A percentile compares a stretch with the other conserved stretches of the same genome.
These are phyloP conservation scores for Tachyglossus aculeatus DNA, from an alignment of 2,797 vertebrate species.

Conservation along the genomic window DNA sequence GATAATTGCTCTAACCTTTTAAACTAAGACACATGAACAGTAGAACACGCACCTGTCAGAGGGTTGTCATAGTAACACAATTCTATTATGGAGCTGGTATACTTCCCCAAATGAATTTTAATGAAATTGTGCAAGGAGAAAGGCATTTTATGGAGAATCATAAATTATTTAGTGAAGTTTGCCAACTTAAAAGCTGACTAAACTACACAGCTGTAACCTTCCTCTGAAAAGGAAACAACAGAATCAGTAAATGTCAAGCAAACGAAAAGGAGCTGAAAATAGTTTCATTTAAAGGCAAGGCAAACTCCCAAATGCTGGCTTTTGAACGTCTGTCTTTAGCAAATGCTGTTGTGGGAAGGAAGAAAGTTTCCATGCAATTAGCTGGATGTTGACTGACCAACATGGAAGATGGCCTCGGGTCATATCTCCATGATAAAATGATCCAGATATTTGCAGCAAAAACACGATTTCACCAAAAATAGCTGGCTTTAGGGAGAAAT, in stretches of 20 bases:
- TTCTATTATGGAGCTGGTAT: slow-evolving; percentile 47
- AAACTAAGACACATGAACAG: slow-evolving; percentile 32
- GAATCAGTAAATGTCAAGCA: slow-evolving; percentile 3
- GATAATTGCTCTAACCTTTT: slow-evolving; percentile 63
- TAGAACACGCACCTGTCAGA: slow-evolving; percentile 50
- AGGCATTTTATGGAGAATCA: slow-evolving; percentile 30
- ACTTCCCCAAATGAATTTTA: slow-evolving; percentile 59
- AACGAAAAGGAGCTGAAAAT: background rate
- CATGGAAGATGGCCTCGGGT: too few relatives aligned
- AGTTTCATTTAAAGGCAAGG: background rate
- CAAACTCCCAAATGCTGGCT: background rate
- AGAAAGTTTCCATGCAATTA: too few relatives aligned
- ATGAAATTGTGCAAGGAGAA: slow-evolving; percentile 23
- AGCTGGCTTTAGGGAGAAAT: too few relatives aligned
- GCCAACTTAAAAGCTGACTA: slow-evolving; percentile 28
- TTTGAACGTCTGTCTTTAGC: background rate
- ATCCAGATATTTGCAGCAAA: too few relatives aligned
- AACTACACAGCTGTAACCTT: background rate
- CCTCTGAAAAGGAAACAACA: slow-evolving; percentile 16
- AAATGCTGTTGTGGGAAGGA: too few relatives aligned
- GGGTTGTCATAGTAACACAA: slow-evolving; percentile 68
- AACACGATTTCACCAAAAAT: too few relatives aligned
- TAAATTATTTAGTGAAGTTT: slow-evolving; percentile 52
- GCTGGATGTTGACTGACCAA: too few relatives aligned
- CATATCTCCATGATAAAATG: too few relatives aligned